Base-by-base conservation (phyloP, 2,797 vertebrate genomes). In the Anas bernieri region DNA sequence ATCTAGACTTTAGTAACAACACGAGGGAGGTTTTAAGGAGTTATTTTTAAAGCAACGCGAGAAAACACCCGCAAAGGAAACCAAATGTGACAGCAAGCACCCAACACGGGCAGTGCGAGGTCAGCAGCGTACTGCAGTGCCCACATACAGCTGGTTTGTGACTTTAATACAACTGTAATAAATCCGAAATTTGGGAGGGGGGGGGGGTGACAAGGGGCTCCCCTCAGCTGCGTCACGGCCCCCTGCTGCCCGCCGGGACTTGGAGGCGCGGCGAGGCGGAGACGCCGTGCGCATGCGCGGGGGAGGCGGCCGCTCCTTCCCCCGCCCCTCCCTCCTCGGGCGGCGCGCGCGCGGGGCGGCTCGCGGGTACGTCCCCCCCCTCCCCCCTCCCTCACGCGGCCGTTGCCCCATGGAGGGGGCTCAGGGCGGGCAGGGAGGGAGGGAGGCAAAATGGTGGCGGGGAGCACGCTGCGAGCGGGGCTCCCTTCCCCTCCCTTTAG, bases 1-100 rank as follows among this genome's bases (percentile, higher is more conserved):
- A 91, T 61, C 66, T 48, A 58, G 39, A 17, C 84, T 92, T 92
- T 88, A 94, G 90, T 83, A 92, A 77, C 8, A 93, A 90, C 9
- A 1, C 0, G 3, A 86, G 28, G 7, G 48, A 86, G 56, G 64
- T 50, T 91, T 96, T 88, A 13, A 50, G 14, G 25, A 26, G 48
- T 86, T 94, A 90, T 92, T 94, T 93, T 92, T 84, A 86, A 94
- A 79, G 76, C 20, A 78, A 73, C 2, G 21, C 26, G 45, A 63
- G 26, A 37, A 66, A 92, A 70, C 2, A 77, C 50, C 41, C 61
- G 55, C 52, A 76, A 90, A 93, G 56, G 80, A 87, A 78, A 90
- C 76, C 13, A 92, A 95, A 43, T 93, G 74, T 76, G 81, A 62
- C 6, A 64, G 69, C 61, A 90, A 90, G 86, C 67, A 92, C 10